Base-by-base conservation (phyloP, 2,888 invertebrate genomes). In the Blera fallax region DNA sequence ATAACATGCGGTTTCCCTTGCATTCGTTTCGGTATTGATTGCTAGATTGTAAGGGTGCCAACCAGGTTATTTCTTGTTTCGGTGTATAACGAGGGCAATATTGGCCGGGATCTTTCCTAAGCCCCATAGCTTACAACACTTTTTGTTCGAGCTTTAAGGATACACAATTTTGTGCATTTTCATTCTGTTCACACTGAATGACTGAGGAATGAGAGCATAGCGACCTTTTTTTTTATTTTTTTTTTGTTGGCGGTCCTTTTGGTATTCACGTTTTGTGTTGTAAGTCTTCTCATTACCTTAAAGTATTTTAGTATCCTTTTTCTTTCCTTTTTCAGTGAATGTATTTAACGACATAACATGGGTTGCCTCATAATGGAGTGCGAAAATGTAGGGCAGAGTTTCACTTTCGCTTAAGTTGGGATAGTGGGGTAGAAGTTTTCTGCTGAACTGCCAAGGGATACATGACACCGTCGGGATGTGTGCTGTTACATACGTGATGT, bases 21-120 rank as follows among this genome's bases (percentile, higher is more conserved):
- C 48, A 67, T 65, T 69, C 34, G 43, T 60, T 64, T 21, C 21
- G 54, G 27, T 64, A 73, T 77, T 50, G 32, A 72, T 40, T 45
- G 34, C 60, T 18, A 54, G 27, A 67, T 67, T 32, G 60, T 37
- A 18, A 50, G 65, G 70, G 54, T 67, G 73, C 74, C 32, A 21
- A 77, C 58, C 45, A 80, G 65, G 69, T 50, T 70, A 29, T 64
- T 73, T 77, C 43, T 79, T 79, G 79, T 56, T 79, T 58, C 56
- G 76, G 27, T 58, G 70, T 48, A 50, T 88, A 88, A 88, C 88
- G 87, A 88, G 88, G 88, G 88, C 83, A 88, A 88, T 88, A 88
- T 88, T 87, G 85, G 87, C 82, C 76, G 77, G 76, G 80, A 84
- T 83, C 87, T 69, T 78, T 74, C 54, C 69, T 87, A 88, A 88